Evolutionary conservation across 2,113 vertebrate species (phyloP).

Genomic region (Psephotus haematonotus): DNA sequence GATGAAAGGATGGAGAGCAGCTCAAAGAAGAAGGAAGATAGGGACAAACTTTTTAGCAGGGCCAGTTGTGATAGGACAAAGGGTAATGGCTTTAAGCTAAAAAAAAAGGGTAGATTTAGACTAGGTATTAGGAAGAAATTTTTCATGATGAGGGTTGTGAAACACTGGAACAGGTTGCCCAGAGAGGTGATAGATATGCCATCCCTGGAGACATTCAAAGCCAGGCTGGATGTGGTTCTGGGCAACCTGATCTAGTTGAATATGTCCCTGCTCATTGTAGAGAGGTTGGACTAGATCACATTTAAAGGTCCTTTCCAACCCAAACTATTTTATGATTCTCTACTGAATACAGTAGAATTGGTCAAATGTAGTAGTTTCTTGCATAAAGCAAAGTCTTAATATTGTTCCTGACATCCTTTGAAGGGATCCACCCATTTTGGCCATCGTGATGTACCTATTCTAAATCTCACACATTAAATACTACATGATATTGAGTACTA

Average conservation of each 20-base stretch:
- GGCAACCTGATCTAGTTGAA: not conserved
- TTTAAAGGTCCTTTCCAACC: not conserved
- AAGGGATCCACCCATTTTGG: not conserved
- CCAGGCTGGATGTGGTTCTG: not conserved
- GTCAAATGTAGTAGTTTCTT: not conserved
- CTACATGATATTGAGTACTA: not conserved
- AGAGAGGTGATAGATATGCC: not conserved
- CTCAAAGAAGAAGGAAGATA: not conserved
- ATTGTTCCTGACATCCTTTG: not conserved
- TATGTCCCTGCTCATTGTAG: not conserved
- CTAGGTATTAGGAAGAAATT: not conserved
- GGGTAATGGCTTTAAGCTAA: not conserved
- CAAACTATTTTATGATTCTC: not conserved
- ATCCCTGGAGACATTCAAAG: not conserved
- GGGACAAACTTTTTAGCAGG: not conserved
- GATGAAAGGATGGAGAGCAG: not conserved
- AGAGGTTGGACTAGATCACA: not conserved
- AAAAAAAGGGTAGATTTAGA: not conserved
- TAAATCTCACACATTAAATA: not conserved
- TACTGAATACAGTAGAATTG: not conserved
- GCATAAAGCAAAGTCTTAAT: not conserved
- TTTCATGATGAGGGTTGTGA: not conserved
- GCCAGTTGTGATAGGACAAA: not conserved
- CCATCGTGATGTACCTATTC: not conserved
- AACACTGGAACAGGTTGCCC: not conserved